These are phyloP conservation scores for Marronus borbonicus DNA, from an alignment of 2,888 invertebrate genomes.

Conservation along the genomic window DNA sequence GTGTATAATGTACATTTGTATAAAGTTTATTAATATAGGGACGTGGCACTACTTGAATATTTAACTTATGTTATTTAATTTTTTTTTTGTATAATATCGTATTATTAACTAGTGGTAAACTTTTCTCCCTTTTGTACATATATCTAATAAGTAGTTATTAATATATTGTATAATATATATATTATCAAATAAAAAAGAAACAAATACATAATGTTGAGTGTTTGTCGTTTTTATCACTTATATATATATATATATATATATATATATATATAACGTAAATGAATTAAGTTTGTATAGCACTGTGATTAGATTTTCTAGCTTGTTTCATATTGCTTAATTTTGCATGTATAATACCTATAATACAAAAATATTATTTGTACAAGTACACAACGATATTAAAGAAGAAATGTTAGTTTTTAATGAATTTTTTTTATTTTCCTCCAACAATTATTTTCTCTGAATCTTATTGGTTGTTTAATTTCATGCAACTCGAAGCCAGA, in stretches of 20 bases:
- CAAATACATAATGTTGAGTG: slow-evolving; percentile 59
- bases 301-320: slow-evolving; percentile 66
- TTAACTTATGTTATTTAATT: slow-evolving; percentile 54
- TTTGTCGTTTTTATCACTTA: slow-evolving; percentile 63
- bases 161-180: slow-evolving; percentile 55
- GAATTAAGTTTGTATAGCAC: slow-evolving; percentile 64
- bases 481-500: too few species aligned
- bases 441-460: not conserved
- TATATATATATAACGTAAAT: slow-evolving; percentile 48
- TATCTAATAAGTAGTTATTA: slow-evolving; percentile 57
- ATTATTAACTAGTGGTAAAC: slow-evolving; percentile 43
- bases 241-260: not conserved
- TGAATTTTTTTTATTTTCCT: slow-evolving; percentile 23
- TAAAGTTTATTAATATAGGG: slow-evolving; percentile 55
- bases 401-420: slow-evolving; percentile 64
- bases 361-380: slow-evolving; percentile 60
- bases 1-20: slow-evolving; percentile 56
- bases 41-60: slow-evolving; percentile 54
- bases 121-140: slow-evolving; percentile 56
- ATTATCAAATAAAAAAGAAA: slow-evolving; percentile 52
- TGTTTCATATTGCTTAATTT: slow-evolving; percentile 57
- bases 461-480: not conserved
- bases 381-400: slow-evolving; percentile 60
- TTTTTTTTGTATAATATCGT: slow-evolving; percentile 53
- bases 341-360: slow-evolving; percentile 62